Evolutionary conservation across 2,113 vertebrate genomes (phyloP), one percentile per base, ranked within the genome.

Genomic region (Polypterus bichir): DNA sequence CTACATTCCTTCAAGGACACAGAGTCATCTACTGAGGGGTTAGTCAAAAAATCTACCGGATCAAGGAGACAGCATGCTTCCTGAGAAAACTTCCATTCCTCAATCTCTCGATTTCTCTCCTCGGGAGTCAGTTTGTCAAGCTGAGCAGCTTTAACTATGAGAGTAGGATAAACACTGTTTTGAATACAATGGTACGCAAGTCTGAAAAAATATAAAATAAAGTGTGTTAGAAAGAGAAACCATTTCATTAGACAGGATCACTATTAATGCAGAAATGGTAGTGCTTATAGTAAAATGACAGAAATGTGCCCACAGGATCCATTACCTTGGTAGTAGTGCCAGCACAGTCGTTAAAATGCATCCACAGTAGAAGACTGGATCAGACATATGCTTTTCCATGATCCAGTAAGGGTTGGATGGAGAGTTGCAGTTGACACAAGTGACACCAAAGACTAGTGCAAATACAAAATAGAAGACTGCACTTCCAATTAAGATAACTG

Each of bases 261-360:
- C 6, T 27, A 3, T 55, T 55, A 27, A 27, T 27, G 27, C 27
- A 27, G 27, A 27, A 27, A 27, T 27, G 27, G 1, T 27, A 27
- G 1, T 27, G 27, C 27, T 1, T 27, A 27, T 27, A 27, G 27
- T 27, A 27, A 27, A 27, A 55, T 55, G 54, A 55, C 5, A 4
- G 9, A 55, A 55, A 55, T 9, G 47, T 7, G 49, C 11, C 7
- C 6, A 46, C 4, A 44, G 5, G 53, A 47, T 52, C 51, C 69
- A 65, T 0, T 65, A 90, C 94, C 95, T 93, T 68, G 95, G 95
- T 5, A 97, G 72, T 49, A 98, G 81, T 63, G 95, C 95, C 46
- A 81, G 10, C 10, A 85, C 79, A 10, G 79, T 82, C 1, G 91
- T 83, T 59, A 97, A 70, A 27, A 71, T 48, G 60, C 90, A 93